These are phyloP conservation scores for Desmodus rotundus DNA, from an alignment of 2,113 vertebrate species.

Conservation along the genomic window DNA sequence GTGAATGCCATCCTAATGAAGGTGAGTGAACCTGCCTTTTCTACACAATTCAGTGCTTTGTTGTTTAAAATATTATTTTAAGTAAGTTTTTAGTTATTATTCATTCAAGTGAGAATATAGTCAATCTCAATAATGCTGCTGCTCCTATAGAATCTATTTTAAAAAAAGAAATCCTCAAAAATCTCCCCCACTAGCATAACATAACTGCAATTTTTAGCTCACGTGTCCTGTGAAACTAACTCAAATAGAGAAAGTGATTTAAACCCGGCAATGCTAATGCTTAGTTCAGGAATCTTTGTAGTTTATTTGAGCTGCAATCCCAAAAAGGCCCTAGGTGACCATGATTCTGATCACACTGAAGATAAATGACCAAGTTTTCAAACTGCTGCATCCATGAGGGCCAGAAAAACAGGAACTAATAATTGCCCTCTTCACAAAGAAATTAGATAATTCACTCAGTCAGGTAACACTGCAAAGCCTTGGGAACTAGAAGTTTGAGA, in stretches of 20 bases:
- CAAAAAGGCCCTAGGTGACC: background rate
- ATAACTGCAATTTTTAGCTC: background rate
- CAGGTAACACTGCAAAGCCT: background rate
- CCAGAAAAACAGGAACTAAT: background rate
- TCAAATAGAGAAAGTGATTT: background rate
- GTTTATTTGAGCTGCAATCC: background rate
- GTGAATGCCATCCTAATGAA: background rate
- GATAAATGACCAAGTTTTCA: background rate
- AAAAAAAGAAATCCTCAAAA: background rate
- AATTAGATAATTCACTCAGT: slow-evolving; percentile 1
- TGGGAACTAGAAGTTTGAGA: background rate
- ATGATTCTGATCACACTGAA: background rate
- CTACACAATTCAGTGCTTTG: background rate
- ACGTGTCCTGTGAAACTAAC: background rate
- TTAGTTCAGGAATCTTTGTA: background rate
- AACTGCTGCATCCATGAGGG: background rate
- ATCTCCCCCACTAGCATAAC: background rate
- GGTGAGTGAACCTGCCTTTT: background rate
- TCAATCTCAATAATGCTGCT: background rate
- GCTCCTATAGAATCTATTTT: background rate
- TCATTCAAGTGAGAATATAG: background rate
- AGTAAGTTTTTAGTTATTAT: background rate
- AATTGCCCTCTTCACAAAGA: background rate
- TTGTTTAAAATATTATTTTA: background rate
- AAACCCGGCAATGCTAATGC: background rate